Percentiles rank a stretch among this genome's conserved stretches.
Evolutionary conservation across 1,140 invertebrate species (phyloP).

Genomic region (Andricus grossulariae): DNA sequence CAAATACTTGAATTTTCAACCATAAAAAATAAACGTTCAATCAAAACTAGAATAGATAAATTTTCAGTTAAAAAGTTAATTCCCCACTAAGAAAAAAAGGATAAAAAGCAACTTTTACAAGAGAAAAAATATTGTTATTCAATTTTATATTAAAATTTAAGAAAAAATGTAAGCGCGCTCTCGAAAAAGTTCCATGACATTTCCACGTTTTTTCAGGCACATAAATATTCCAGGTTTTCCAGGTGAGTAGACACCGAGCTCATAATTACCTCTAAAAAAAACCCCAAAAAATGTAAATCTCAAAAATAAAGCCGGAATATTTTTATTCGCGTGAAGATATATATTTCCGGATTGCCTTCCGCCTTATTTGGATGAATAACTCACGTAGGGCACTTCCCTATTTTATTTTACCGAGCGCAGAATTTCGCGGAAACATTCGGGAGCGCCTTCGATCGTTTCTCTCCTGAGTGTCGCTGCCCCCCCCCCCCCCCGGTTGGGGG

Average conservation of each 20-base stretch:
- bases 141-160: no score
- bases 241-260: background rate
- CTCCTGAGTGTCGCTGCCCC: constrained; percentile 51
- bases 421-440: constrained; percentile 28
- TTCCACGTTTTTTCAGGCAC: no score
- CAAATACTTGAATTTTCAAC: no score
- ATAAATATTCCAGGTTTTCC: no score
- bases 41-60: no score
- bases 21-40: no score
- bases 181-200: no score
- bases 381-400: constrained; percentile 14
- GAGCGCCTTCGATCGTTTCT: constrained; percentile 52
- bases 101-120: no score
- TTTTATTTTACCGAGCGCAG: constrained; percentile 22
- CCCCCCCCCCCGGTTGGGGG: background rate
- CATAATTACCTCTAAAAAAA: background rate
- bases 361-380: constrained; percentile 7
- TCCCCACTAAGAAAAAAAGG: no score
- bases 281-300: background rate
- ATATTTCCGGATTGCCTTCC: constrained; percentile 13
- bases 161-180: no score
- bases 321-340: background rate
- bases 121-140: no score
- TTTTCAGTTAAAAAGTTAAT: no score
- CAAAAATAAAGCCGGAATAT: background rate